Evolutionary conservation across 2,888 invertebrate genomes (phyloP).

Genomic region (Cantharis rustica): DNA sequence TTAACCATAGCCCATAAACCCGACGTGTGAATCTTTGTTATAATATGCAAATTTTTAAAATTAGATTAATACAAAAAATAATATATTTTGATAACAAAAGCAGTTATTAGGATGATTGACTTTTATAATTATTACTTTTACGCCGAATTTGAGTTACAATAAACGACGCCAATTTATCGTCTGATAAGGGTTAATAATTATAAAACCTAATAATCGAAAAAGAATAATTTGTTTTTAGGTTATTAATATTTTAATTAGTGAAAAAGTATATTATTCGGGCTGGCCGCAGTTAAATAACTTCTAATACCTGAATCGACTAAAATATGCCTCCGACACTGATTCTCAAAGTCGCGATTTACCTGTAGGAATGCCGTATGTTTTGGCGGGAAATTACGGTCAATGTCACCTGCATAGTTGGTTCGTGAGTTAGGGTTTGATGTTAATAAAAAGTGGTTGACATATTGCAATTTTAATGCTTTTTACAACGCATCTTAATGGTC

Average conservation of each 20-base stretch:
- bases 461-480: not conserved
- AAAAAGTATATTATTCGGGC: not conserved
- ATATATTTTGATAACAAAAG: too few relatives aligned
- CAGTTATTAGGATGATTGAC: not conserved
- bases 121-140: not conserved
- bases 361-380: slow-evolving; percentile 47
- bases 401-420: slow-evolving; percentile 37
- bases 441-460: slow-evolving; percentile 10
- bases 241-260: not conserved
- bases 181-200: not conserved
- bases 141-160: too few relatives aligned
- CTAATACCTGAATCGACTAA: slow-evolving; percentile 3
- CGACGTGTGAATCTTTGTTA: too few relatives aligned
- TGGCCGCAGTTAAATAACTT: not conserved
- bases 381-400: slow-evolving; percentile 48
- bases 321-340: slow-evolving; percentile 37
- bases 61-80: too few relatives aligned
- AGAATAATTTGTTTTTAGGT: not conserved
- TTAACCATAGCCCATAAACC: not conserved
- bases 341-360: slow-evolving; percentile 42
- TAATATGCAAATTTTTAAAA: too few relatives aligned
- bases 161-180: not conserved
- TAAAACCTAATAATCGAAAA: not conserved
- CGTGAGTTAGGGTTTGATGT: slow-evolving; percentile 18
- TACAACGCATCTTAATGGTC: not conserved